Base-by-base conservation (phyloP, 37 sponge, comb jelly and placozoan genomes). In the Agelas oroides region DNA sequence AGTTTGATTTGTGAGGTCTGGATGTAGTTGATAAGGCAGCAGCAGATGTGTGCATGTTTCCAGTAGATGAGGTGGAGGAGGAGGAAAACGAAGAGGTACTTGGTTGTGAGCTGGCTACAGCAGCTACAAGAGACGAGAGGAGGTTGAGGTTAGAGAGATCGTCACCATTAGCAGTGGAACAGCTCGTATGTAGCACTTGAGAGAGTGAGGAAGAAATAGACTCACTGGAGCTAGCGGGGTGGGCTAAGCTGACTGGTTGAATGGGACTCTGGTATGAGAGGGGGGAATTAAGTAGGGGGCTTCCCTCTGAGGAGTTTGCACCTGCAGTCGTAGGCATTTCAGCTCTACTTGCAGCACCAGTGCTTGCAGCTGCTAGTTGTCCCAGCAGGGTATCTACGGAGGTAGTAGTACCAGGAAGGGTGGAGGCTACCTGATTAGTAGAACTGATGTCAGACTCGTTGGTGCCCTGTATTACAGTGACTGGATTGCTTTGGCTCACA, bases 141-240 rank as follows among this genome's bases (percentile, higher is more conserved):
- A 89, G 85, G 60, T 89, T 84, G 30, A 89, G 85, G 40, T 89
- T 89, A 23, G 90, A 84, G 12, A 89, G 63, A 39, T 89, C 90
- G 0, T 84, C 90, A 2, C 21, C 33, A 25, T 19, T 70, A 0
- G 53, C 38, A 14, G 62, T 39, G 15, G 38, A 6, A n/a, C n/a
- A n/a, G 46, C 46, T 8, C 8, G 46, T 46, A 12, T 3, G 3
- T 28, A 17, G 41, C 1, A 46, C 57, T 18, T 24, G 23, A 18
- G 70, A n/a, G n/a, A 59, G 0, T 12, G 75, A 66, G 33, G 68
- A 67, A 30, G 46, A 3, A 46, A 3, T 46, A 8, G 3, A 8
- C 46, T 46, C 46, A 46, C 6, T 46, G n/a, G n/a, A n/a, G 46
- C 46, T 8, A 8, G 46, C 46, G 8, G 46, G 46, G 46, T 46